A percentile compares a stretch with the other conserved stretches of the same genome.
These are phyloP conservation scores for Alca torda DNA, from an alignment of 2,797 vertebrate genomes.

Conservation along the genomic window DNA sequence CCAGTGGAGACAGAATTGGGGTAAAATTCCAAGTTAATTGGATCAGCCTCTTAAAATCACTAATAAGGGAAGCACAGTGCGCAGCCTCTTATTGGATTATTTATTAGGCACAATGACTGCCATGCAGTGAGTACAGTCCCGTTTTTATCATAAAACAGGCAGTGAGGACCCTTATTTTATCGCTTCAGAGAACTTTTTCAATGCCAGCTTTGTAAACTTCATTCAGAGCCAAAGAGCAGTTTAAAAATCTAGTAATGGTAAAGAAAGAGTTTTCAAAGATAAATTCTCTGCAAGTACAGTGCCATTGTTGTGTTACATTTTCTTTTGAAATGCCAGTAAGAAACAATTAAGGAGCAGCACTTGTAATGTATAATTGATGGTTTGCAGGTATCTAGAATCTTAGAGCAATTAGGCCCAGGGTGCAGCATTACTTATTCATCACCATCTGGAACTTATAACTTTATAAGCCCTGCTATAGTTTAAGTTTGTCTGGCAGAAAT, in stretches of 20 bases:
- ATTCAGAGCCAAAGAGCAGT: background rate
- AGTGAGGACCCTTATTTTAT: background rate
- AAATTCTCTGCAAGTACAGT: background rate
- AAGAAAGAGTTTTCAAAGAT: conserved; percentile 20
- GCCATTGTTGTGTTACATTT: conserved; percentile 37
- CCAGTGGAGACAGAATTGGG: background rate
- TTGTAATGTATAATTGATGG: conserved; percentile 69
- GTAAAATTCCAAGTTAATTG: conserved; percentile 12
- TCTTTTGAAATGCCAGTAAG: conserved; percentile 56
- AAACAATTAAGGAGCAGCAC: conserved; percentile 63
- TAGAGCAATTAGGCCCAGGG: conserved; percentile 58
- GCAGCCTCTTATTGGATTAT: background rate
- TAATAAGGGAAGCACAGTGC: background rate
- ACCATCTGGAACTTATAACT: conserved; percentile 66
- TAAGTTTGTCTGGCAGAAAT: conserved; percentile 55
- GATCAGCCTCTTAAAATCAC: conserved; percentile 3
- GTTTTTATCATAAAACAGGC: background rate
- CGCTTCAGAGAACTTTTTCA: background rate
- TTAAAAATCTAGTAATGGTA: background rate
- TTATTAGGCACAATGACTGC: background rate
- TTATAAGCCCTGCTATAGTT: conserved; percentile 23
- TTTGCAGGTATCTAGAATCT: conserved; percentile 66
- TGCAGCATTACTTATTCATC: conserved; percentile 64
- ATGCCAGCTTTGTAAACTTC: background rate
- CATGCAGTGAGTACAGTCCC: background rate